Percentiles rank a stretch among this genome's conserved stretches.
phyloP scores from a whole-genome alignment of 2,888 invertebrate species.

The Pristionchus arcanus region DNA sequence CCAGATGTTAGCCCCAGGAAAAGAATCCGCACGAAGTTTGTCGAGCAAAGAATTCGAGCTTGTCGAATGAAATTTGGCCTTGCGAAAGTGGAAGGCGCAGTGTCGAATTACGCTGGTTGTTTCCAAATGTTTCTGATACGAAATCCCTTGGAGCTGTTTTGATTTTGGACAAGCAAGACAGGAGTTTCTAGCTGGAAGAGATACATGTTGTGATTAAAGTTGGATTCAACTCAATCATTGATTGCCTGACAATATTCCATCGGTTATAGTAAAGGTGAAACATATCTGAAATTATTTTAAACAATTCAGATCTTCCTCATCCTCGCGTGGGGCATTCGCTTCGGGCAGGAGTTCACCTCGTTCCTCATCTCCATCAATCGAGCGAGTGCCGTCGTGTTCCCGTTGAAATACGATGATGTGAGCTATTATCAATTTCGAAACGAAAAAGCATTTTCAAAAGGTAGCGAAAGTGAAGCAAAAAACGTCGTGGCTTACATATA shows the following conservation, averaged over 20 bases:
- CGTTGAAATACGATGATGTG: conserved; percentile 23
- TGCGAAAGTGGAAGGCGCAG: not conserved
- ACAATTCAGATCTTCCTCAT: conserved; percentile 18
- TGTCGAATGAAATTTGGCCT: no score
- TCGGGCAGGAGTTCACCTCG: conserved; percentile 28
- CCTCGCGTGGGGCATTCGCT: not conserved
- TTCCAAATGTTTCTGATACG: not conserved
- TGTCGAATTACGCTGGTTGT: not conserved
- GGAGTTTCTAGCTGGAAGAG: no score
- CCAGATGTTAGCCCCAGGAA: no score
- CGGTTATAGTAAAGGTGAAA: no score
- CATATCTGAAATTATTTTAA: no score
- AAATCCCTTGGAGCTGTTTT: not conserved
- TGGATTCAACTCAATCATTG: no score
- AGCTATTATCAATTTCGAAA: not conserved
- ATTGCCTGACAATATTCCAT: no score
- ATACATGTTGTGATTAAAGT: no score
- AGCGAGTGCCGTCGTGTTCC: conserved; percentile 17
- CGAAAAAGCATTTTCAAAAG: no score
- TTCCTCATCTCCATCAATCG: conserved; percentile 34
- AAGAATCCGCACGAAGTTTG: not conserved
- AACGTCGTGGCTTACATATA: no score
- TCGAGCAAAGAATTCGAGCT: no score
- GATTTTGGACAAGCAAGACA: not conserved
- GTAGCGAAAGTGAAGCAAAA: no score